Percentiles rank a stretch among this genome's conserved stretches.
Evolutionary conservation across 2,113 vertebrate genomes (phyloP).

Genomic region (Nothoprocta perdicaria): DNA sequence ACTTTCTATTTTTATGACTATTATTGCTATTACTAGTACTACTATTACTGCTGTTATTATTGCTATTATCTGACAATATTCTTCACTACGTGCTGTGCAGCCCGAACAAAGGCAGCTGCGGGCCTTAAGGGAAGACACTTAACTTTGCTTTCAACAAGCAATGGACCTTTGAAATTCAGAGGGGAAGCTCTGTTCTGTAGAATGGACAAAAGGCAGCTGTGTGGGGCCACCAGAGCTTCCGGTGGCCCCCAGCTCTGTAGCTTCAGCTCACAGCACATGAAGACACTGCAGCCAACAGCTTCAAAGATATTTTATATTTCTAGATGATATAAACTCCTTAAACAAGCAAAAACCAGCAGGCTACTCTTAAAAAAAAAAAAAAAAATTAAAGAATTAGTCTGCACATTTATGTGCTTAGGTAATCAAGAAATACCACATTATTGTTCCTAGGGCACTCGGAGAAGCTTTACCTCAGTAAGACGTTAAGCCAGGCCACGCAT

Average conservation of each 20-base stretch:
- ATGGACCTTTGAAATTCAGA: not conserved
- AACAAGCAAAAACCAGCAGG: not conserved
- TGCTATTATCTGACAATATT: not conserved
- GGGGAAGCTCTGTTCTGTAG: not conserved
- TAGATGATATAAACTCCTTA: not conserved
- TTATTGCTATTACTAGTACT: not conserved
- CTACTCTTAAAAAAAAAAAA: not conserved
- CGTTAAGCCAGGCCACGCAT: not conserved
- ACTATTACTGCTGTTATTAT: not conserved
- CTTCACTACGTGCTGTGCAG: not conserved
- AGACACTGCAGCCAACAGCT: not conserved
- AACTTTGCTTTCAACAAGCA: not conserved
- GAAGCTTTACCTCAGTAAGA: not conserved
- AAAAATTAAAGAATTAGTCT: not conserved
- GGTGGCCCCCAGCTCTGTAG: not conserved
- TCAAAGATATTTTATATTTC: conserved; percentile 26
- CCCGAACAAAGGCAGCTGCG: not conserved
- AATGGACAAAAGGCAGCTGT: rapidly evolving
- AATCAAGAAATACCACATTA: conserved; percentile 27
- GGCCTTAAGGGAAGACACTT: rapidly evolving
- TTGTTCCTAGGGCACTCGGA: conserved; percentile 3
- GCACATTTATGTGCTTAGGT: conserved; percentile 55
- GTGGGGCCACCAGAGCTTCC: not conserved
- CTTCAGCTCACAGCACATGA: not conserved
- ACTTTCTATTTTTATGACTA: not conserved